Evolutionary conservation across 1,140 invertebrate genomes (phyloP).

Genomic region (Neotoxoptera formosana): DNA sequence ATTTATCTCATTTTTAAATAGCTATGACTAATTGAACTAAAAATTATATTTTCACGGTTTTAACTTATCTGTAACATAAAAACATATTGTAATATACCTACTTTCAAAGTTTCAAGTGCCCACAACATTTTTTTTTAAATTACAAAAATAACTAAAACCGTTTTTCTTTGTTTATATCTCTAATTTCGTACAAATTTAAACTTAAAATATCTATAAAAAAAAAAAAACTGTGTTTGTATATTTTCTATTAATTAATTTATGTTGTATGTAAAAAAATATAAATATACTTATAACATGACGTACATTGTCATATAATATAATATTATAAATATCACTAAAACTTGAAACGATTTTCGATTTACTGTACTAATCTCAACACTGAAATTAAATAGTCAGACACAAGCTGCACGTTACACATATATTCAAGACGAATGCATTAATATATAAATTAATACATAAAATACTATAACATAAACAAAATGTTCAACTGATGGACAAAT

Average conservation of each 20-base stretch:
- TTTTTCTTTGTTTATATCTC: too few relatives aligned
- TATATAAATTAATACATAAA: neutral
- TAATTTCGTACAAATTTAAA: too few relatives aligned
- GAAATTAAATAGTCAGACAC: neutral
- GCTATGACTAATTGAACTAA: neutral
- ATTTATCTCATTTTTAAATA: neutral
- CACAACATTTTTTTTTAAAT: too few relatives aligned
- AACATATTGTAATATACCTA: too few relatives aligned
- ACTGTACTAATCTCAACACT: neutral
- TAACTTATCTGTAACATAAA: neutral
- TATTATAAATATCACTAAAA: neutral
- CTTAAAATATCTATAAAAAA: too few relatives aligned
- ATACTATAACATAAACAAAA: neutral
- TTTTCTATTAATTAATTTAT: neutral
- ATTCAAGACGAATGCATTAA: neutral
- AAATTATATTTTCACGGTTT: neutral
- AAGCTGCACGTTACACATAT: too few relatives aligned
- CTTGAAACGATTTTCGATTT: neutral
- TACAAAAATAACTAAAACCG: too few relatives aligned
- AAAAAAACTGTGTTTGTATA: too few relatives aligned
- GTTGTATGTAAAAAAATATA: neutral
- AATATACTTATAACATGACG: neutral
- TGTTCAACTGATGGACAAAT: neutral
- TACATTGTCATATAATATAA: neutral
- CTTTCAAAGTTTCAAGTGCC: too few relatives aligned